Base-by-base conservation (phyloP, 2,888 invertebrate species). In the Drosophila aldrichi region DNA sequence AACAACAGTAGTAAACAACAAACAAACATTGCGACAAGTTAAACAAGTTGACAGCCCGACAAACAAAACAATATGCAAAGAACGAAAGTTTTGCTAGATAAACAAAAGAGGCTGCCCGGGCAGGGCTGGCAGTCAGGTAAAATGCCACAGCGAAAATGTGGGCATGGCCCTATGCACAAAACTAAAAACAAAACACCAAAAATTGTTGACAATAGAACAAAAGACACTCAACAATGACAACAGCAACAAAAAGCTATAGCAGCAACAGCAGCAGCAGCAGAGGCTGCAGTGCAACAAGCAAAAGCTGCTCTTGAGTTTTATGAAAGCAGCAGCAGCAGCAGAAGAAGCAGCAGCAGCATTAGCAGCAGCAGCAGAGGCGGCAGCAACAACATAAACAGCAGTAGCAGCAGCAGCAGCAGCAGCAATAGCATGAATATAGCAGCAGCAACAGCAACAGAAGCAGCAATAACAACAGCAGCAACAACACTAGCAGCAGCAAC, bases 151-250 rank as follows among this genome's bases (percentile, higher is more conserved):
- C 65, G 61, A 66, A 62, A 60, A 43, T 57, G 65, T 79, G 71
- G 60, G 67, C 74, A 77, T 70, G 77, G 67, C 46, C 34, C 41
- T 6, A 18, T 25, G 22, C 40, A 29, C 18, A 54, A n/a, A 51
- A 60, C 58, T 25, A 44, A 60, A 55, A 51, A 16, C 63, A 64
- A 78, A 77, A 71, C 72, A 56, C 63, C 57, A 66, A 77, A 49
- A 74, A 77, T 70, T 74, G 79, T 71, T 75, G 75, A 72, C 79
- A 80, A 81, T 75, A 74, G 61, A 77, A 74, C 79, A 79, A 76
- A 79, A 75, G 76, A 67, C 66, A 55, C 70, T 46, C 60, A 60
- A 58, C 74, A 59, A 44, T 44, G 54, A 59, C 41, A 44, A 52
- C 44, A 29, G 41, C 65, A 79, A 32, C 49, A 49, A 55, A 20